A percentile compares a stretch with the other conserved stretches of the same genome.
These are phyloP conservation scores for Chiridota heheva DNA, from an alignment of 35 echinoderm and acorn worm species.

Conservation along the genomic window DNA sequence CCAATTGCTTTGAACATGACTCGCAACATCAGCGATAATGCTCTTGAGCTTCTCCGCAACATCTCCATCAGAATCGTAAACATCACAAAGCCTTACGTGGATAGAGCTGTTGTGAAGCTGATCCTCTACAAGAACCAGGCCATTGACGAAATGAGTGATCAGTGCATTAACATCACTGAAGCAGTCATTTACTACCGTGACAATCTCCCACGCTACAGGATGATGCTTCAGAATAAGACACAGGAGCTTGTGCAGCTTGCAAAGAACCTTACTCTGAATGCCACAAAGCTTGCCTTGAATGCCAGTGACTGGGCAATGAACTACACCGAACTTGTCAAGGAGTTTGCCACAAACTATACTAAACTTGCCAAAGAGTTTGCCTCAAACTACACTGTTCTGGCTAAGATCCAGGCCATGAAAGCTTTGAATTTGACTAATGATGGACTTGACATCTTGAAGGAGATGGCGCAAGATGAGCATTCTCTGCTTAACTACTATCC, in stretches of 20 bases:
- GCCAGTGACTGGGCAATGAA: not conserved
- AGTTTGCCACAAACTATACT: too few species aligned
- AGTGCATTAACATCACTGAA: conserved; percentile 34
- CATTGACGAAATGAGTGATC: conserved; percentile 1
- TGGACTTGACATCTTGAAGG: not conserved
- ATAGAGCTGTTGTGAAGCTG: not conserved
- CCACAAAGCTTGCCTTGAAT: not conserved
- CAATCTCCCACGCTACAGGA: conserved; percentile 15
- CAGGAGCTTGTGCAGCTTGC: conserved; percentile 34
- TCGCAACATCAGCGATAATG: conserved; percentile 20
- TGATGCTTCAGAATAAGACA: conserved; percentile 41
- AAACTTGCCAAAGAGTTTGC: too few species aligned
- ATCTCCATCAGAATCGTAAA: conserved; percentile 1
- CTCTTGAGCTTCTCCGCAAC: conserved; percentile 34
- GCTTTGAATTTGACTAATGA: conserved; percentile 18
- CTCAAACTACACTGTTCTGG: too few species aligned
- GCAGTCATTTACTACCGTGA: not conserved
- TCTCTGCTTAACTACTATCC: conserved; percentile 50
- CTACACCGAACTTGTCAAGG: too few species aligned
- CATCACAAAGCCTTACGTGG: not conserved
- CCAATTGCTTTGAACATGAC: conserved; percentile 11
- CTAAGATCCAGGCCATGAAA: not conserved
- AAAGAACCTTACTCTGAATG: conserved; percentile 31
- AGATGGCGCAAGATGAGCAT: conserved; percentile 55
- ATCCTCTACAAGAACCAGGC: conserved; percentile 20